Percentiles rank a stretch among this genome's conserved stretches.
These are phyloP conservation scores for Acropternis orthonyx DNA, from an alignment of 2,797 vertebrate species.

Conservation along the genomic window DNA sequence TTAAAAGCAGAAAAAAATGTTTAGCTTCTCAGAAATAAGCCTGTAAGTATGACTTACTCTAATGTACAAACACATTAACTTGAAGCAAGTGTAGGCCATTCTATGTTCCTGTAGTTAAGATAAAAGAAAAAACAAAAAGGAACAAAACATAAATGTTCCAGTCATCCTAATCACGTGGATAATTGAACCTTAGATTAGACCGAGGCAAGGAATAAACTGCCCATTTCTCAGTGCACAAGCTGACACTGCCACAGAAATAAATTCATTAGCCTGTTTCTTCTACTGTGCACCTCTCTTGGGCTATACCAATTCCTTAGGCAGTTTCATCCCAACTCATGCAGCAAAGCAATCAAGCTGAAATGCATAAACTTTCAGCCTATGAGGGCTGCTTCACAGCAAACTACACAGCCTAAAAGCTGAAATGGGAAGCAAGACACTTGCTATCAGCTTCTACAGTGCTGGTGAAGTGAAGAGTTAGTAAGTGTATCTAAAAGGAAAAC, in stretches of 20 bases:
- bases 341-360: background rate
- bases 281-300: background rate
- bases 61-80: background rate
- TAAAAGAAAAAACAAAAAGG: background rate
- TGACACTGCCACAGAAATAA: background rate
- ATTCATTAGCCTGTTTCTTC: background rate
- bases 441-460: background rate
- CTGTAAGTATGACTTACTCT: background rate
- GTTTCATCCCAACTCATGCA: background rate
- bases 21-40: background rate
- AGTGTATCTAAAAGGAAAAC: background rate
- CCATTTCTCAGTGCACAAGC: background rate
- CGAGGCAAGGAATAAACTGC: background rate
- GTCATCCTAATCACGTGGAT: accelerated
- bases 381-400: background rate
- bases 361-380: background rate
- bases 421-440: background rate
- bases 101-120: background rate
- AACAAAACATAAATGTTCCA: background rate
- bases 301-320: background rate
- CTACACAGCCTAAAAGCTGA: background rate
- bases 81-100: background rate
- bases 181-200: background rate
- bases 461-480: background rate
- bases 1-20: background rate